Base-by-base conservation (phyloP, 1,140 invertebrate genomes). In the Caenorhabditis latens region DNA sequence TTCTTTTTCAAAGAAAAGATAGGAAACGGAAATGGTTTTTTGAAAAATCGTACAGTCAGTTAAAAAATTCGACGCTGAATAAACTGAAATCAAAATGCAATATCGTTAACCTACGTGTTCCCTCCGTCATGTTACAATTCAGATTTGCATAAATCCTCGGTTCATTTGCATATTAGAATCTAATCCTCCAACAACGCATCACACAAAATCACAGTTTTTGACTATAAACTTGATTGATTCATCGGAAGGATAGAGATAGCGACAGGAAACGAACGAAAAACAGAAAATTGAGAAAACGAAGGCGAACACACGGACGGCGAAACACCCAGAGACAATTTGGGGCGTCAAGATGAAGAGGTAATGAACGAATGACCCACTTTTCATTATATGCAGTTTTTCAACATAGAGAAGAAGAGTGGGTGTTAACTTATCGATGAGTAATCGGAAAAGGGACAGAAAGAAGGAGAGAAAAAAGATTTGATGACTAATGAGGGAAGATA, bases 391-490 rank as follows among this genome's bases (percentile, higher is more conserved):
- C 19, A 79, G 71, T 79, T 79, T 79, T 79, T 79, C 40, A 71
- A 79, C 71, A 50, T 9, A 46, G 16, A 16, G 14, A 43, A 24
- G 19, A 9, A 48, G 71, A 79, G 71, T 79, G 71, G 71, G 71
- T 79, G 71, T 79, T 79, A 48, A 79, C 71, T 79, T 79, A 79
- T 79, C 71, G 71, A 79, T 79, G 71, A 79, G 71, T 79, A 79
- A 79, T 79, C 46, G 71, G 65, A 50, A 79, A 79, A 53, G 3
- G 16, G 50, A 46, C 2, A 79, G 40, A 53, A 71, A 46, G 9
- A 2, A 40, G 67, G 11, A 8, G 19, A 9, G 9, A 42, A 21
- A 21, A 79, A 13, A 79, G 71, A 79, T 79, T 79, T 79, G 46
- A 16, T 50, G 71, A 79, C 71, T 79, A 50, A 79, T 48, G 7